Conservation (phyloP, 2,113 vertebrate species). For the Calonectris borealis region DNA sequence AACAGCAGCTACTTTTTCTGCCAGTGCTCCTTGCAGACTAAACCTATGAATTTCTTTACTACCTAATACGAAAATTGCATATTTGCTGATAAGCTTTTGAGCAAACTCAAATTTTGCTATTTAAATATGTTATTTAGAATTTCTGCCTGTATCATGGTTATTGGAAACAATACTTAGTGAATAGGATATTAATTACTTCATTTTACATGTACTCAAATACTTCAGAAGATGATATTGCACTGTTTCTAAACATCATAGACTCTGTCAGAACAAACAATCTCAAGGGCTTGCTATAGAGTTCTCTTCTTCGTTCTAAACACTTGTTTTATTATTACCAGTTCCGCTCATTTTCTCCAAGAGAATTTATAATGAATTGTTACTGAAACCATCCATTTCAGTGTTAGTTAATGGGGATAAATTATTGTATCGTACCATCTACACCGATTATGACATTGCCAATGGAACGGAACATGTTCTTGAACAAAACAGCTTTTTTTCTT, state of each 20-base stretch:
- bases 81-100: neutral
- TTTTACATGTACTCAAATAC: neutral
- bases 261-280: neutral
- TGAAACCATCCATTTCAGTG: slow-evolving; percentile 1
- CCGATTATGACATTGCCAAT: neutral
- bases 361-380: neutral
- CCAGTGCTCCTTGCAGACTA: neutral
- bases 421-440: neutral
- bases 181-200: neutral
- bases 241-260: neutral
- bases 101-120: neutral
- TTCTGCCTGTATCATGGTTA: neutral
- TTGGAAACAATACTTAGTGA: neutral
- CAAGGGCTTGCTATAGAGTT: neutral
- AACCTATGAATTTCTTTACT: neutral
- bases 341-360: neutral
- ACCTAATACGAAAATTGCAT: neutral
- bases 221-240: neutral
- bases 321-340: neutral
- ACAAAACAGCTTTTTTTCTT: neutral
- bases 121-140: neutral
- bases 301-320: neutral
- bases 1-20: neutral
- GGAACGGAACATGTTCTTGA: neutral
- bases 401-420: neutral